These are phyloP conservation scores for Athripsodes cinereus DNA, from an alignment of 2,888 invertebrate species.

Conservation along the genomic window DNA sequence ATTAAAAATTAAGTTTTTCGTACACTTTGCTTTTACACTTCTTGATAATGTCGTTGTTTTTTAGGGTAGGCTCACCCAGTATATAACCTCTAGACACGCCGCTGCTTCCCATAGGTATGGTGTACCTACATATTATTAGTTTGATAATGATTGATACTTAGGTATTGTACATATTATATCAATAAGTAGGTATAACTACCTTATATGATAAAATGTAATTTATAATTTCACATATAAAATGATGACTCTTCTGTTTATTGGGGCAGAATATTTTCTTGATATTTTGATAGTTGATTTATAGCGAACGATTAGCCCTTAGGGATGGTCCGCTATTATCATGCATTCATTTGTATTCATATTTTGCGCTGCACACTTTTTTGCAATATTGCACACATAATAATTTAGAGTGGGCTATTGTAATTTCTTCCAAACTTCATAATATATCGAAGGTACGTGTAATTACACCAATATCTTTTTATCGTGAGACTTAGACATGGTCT, in stretches of 20 bases:
- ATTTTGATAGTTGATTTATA: slow-evolving; percentile 2
- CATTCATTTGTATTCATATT: background rate
- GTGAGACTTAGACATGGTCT: too few relatives aligned
- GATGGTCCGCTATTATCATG: background rate
- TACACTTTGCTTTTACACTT: too few relatives aligned
- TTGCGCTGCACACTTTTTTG: background rate
- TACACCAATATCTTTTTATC: too few relatives aligned
- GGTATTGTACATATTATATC: background rate
- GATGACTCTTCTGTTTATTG: background rate
- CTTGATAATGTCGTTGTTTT: too few relatives aligned
- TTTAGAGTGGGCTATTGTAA: background rate
- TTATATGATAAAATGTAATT: background rate
- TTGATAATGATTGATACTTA: background rate
- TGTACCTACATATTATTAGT: too few relatives aligned
- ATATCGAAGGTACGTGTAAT: too few relatives aligned
- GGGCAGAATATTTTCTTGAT: background rate
- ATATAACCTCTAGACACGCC: too few relatives aligned
- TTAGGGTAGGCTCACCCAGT: too few relatives aligned
- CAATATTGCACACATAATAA: slow-evolving; percentile 2
- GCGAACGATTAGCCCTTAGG: background rate
- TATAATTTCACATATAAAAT: background rate
- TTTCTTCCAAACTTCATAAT: background rate
- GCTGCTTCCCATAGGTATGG: too few relatives aligned
- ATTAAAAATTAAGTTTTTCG: too few relatives aligned
- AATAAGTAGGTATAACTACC: background rate